These are phyloP conservation scores for Oreortyx pictus DNA, from an alignment of 2,797 vertebrate genomes.

Conservation along the genomic window DNA sequence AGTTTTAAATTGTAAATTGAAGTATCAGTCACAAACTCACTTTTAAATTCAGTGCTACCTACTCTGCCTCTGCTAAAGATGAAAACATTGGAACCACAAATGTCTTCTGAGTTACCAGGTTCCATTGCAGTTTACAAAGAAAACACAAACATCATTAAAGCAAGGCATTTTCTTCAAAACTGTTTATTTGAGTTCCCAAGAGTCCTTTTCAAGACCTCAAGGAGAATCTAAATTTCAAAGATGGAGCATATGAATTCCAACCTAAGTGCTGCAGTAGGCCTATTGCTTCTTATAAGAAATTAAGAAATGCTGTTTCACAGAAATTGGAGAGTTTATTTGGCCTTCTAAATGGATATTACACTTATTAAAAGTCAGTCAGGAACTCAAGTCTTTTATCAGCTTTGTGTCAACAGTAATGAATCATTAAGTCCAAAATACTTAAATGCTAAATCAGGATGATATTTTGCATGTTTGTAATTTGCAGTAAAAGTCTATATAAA, in stretches of 20 bases:
- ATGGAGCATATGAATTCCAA: not conserved
- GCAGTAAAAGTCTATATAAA: not conserved
- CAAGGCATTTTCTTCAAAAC: constrained; percentile 43
- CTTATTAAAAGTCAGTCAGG: constrained; percentile 42
- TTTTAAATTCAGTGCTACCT: not conserved
- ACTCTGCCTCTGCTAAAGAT: not conserved
- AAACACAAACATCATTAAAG: constrained; percentile 74
- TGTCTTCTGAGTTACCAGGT: constrained; percentile 61
- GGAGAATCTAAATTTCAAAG: constrained; percentile 43
- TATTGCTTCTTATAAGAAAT: constrained; percentile 55
- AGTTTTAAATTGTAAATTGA: not conserved
- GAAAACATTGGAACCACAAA: constrained; percentile 65
- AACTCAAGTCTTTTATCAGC: not conserved
- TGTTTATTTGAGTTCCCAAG: constrained; percentile 53
- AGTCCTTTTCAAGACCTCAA: constrained; percentile 12
- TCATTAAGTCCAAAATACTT: not conserved
- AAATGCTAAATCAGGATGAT: not conserved
- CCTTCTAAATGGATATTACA: constrained; percentile 37
- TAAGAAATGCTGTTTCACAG: constrained; percentile 37
- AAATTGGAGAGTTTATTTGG: constrained; percentile 6
- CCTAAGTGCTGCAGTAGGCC: not conserved
- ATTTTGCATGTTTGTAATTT: not conserved
- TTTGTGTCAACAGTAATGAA: constrained; percentile 24
- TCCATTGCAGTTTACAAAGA: constrained; percentile 71
- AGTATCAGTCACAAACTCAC: not conserved